phyloP scores from a whole-genome alignment of 2,113 vertebrate species.

The Thryonomys swinderianus region DNA sequence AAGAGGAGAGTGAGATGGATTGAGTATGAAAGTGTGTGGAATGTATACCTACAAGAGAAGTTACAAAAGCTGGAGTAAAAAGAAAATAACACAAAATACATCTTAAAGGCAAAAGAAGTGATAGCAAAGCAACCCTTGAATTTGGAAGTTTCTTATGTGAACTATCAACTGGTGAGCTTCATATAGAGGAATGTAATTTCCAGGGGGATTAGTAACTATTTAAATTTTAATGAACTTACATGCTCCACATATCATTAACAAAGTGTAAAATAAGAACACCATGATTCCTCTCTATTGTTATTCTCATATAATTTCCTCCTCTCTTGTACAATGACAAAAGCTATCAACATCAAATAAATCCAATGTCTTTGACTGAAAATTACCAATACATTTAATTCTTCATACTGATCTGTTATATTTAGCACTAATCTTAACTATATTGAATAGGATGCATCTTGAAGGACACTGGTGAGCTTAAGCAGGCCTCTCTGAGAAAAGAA shows the following conservation, averaged over 20 bases:
- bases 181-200: conserved; percentile 9
- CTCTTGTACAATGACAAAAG: conserved; percentile 36
- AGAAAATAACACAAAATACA: neutral
- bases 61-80: neutral
- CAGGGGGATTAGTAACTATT: conserved; percentile 54
- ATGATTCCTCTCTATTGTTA: neutral
- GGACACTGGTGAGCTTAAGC: neutral
- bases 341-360: neutral
- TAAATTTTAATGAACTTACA: conserved; percentile 38
- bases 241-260: conserved; percentile 38
- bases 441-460: neutral
- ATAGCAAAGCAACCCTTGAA: neutral
- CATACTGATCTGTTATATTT: neutral
- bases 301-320: neutral
- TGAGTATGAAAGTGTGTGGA: neutral
- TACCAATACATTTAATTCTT: conserved; percentile 36
- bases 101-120: conserved; percentile 3
- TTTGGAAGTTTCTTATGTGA: neutral
- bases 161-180: conserved; percentile 32
- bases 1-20: neutral
- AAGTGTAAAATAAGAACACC: conserved; percentile 51
- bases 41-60: neutral
- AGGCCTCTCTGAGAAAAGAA: conserved; percentile 16
- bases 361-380: conserved; percentile 37
- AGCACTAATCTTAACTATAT: conserved; percentile 8